Conservation (phyloP, 2,888 invertebrate species). For the Prosapia bicincta region DNA sequence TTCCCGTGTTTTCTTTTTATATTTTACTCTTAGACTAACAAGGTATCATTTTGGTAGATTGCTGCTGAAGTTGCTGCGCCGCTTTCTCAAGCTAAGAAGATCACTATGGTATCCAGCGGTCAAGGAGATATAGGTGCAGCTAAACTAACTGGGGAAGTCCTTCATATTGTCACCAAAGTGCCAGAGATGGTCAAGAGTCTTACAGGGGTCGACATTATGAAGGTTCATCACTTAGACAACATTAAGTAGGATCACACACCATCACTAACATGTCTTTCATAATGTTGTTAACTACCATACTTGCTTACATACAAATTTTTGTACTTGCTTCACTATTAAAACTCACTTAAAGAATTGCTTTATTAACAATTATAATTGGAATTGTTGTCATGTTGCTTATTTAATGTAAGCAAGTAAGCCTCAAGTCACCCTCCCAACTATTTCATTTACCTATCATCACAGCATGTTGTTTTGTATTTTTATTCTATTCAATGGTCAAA, state of each 20-base stretch:
- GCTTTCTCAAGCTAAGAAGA: slow-evolving; percentile 88
- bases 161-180: slow-evolving; percentile 88
- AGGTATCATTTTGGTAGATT: slow-evolving; percentile 71
- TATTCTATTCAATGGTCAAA: no score
- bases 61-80: slow-evolving; percentile 97
- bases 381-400: no score
- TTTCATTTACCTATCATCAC: background rate
- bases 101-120: slow-evolving; percentile 95
- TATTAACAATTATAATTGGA: no score
- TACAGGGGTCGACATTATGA: slow-evolving; percentile 91
- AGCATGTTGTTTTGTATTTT: background rate
- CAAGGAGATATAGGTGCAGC: slow-evolving; percentile 89
- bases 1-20: no score
- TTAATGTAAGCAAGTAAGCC: background rate
- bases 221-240: slow-evolving; percentile 53
- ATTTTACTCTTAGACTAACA: no score
- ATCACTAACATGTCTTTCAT: slow-evolving; percentile 2
- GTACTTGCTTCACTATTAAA: no score
- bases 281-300: background rate
- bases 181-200: slow-evolving; percentile 87
- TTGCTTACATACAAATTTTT: background rate
- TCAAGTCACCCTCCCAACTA: background rate
- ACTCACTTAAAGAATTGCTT: no score
- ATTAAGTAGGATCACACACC: slow-evolving; percentile 21
- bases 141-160: slow-evolving; percentile 90